Base-by-base conservation (phyloP, 1,140 invertebrate genomes). In the Scaptodrosophila lebanonensis region DNA sequence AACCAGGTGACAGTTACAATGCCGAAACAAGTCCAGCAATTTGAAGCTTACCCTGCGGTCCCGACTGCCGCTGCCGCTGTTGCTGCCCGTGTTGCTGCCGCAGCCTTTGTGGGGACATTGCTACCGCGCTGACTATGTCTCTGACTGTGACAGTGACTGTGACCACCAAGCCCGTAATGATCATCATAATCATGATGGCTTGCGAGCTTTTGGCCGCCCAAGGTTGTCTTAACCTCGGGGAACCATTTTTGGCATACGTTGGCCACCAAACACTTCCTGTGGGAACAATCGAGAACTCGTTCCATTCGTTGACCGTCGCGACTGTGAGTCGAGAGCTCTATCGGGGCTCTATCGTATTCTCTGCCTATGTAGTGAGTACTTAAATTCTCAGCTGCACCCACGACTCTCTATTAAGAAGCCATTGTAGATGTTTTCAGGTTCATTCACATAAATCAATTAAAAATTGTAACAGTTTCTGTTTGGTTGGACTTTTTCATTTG, bases 171-270 rank as follows among this genome's bases (percentile, higher is more conserved):
- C 67, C 53, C 54, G 56, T 59, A 49, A 66, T 56, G 73, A 77
- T 72, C 73, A 68, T 77, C 73, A 77, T 77, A 72, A 77, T 77
- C 73, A 73, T 77, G 73, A 77, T 77, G 67, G 59, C 61, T 77
- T 77, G 53, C 49, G 60, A 60, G 63, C 20, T 62, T 38, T 32
- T 52, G 50, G 51, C 40, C 33, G 62, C 39, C 52, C 59, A 42
- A 53, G 61, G 66, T 61, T 79, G 67, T 72, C 64, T 57, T 58
- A 68, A 79, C 73, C 73, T 72, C 43, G 59, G 73, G 64, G 73
- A 72, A 38, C 73, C 73, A 77, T 77, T 77, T 77, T 72, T 68
- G 73, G 73, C 68, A 79, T 77, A 73, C 73, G 73, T 79, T 77
- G 59, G 59, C 58, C 63, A 65, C 64, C 49, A 73, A 79, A 79